phyloP scores from a whole-genome alignment of 2,113 vertebrate species.

The Elanus axillaris region DNA sequence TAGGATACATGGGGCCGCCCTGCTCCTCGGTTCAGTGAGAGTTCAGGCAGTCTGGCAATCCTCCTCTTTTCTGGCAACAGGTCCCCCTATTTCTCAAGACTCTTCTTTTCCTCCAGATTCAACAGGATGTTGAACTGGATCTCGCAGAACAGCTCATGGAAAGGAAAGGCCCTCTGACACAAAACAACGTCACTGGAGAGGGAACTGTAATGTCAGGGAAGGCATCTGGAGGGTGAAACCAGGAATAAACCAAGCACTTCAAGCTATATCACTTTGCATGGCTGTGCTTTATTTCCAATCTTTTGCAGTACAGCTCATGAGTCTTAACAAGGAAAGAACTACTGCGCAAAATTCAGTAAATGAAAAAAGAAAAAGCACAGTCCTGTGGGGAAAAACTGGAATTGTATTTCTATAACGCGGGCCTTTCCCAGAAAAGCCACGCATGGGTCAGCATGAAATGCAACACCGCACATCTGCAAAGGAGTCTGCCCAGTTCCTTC shows the following conservation, averaged over 20 bases:
- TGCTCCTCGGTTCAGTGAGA: conserved; percentile 40
- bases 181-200: background rate
- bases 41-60: conserved; percentile 49
- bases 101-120: background rate
- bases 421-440: conserved; percentile 22
- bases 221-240: background rate
- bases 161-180: conserved; percentile 27
- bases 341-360: background rate
- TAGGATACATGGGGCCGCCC: background rate
- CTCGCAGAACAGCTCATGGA: background rate
- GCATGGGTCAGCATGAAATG: background rate
- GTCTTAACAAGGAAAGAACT: background rate
- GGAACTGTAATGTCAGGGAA: background rate
- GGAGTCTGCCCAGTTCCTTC: background rate
- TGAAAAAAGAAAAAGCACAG: background rate
- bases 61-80: background rate
- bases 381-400: background rate
- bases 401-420: background rate
- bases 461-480: background rate
- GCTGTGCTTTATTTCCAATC: background rate
- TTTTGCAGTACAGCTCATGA: background rate
- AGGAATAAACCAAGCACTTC: background rate
- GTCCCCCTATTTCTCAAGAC: background rate
- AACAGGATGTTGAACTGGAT: conserved; percentile 20
- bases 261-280: background rate